Base-by-base conservation (phyloP, 2,113 vertebrate species). In the Cavia aperea region DNA sequence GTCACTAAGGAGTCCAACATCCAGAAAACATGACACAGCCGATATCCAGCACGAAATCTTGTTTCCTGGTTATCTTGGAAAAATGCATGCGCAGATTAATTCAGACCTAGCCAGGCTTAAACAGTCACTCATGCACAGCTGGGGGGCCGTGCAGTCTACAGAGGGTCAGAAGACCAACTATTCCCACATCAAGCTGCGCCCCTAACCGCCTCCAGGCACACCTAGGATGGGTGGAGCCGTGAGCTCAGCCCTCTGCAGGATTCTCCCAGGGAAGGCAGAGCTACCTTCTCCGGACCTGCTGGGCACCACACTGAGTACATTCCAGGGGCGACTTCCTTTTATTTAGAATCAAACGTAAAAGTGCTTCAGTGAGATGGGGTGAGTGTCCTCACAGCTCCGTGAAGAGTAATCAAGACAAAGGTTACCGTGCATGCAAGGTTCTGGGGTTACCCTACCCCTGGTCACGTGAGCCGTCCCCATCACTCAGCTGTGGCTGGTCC, bases 61-160 rank as follows among this genome's bases (percentile, higher is more conserved):
- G 19, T 16, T 68, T 73, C 49, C 11, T 2, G 31, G 43, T 78
- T 49, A 29, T 31, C 43, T 39, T 46, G 49, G 62, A 66, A 46
- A 90, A 39, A 18, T 15, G 18, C 31, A 31, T 33, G 56, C 3
- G 19, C 24, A 21, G 73, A 84, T n/a, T 7, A 81, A 72, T 33
- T 46, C 78, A 70, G 70, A 21, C 7, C 60, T 5, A 33, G 5
- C 60, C 36, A 88, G 31, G 54, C 36, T 10, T 72, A 2, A 15
- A 19, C 15, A 18, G 68, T 21, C n/a, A 23, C 8, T 23, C 19
- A 39, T 39, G 16, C 39, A 9, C 70, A 12, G n/a, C 70, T 43
- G n/a, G 0, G 7, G 15, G 29, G 12, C 2, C 10, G 0, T 4
- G 58, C 2, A 11, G 9, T 39, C 7, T 7, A 7, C 24, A 5